phyloP scores from a whole-genome alignment of 2,888 invertebrate species.

The Pyrochroa serraticornis region DNA sequence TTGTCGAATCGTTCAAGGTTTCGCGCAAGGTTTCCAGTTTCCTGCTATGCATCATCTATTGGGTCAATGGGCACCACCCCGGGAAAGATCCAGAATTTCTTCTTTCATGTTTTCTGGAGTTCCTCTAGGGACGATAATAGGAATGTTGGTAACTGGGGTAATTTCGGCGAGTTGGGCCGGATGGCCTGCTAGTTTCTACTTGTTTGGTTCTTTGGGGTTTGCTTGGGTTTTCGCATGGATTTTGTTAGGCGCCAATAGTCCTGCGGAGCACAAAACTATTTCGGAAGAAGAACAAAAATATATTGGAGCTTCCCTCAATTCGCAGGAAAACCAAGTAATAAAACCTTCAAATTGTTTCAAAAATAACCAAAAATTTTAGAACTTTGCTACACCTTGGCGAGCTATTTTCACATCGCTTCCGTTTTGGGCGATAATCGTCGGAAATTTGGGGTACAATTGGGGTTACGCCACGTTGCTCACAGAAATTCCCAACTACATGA shows the following conservation, averaged over 20 bases:
- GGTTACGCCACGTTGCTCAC: conserved; percentile 86
- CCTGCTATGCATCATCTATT: conserved; percentile 73
- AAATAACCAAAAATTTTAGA: conserved; percentile 52
- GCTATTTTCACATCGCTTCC: conserved; percentile 76
- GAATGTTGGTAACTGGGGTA: conserved; percentile 53
- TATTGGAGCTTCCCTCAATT: conserved; percentile 68
- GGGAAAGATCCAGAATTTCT: conserved; percentile 72
- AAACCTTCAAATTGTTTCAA: background rate
- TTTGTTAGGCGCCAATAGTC: conserved; percentile 68
- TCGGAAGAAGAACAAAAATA: conserved; percentile 66
- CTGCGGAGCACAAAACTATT: conserved; percentile 64
- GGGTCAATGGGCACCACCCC: conserved; percentile 75
- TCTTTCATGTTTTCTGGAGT: conserved; percentile 70
- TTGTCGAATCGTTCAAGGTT: conserved; percentile 72
- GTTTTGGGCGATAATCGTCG: conserved; percentile 73
- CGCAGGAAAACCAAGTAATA: background rate
- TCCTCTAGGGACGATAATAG: conserved; percentile 76
- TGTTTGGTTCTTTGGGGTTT: conserved; percentile 66
- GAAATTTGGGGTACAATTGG: conserved; percentile 78
- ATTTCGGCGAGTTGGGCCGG: conserved; percentile 69
- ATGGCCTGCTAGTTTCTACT: conserved; percentile 79
- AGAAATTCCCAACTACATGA: conserved; percentile 82
- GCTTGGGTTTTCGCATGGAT: conserved; percentile 65
- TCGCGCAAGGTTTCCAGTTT: conserved; percentile 74
- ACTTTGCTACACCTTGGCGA: conserved; percentile 72